A percentile compares a stretch with the other conserved stretches of the same genome.
Conservation (phyloP, 1,140 invertebrate genomes). For the Ditylenchus dipsaci region DNA sequence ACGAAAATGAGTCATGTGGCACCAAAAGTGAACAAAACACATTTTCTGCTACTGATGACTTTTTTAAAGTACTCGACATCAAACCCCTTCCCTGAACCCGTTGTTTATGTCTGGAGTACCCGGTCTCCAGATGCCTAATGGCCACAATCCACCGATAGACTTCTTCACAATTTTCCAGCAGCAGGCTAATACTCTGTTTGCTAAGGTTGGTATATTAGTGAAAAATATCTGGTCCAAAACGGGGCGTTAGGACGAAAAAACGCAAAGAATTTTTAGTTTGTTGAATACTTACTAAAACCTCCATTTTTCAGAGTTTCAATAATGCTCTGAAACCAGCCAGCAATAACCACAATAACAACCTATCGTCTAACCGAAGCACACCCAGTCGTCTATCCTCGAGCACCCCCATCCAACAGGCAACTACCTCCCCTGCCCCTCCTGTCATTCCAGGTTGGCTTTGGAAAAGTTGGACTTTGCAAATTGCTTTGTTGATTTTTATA, state of each 20-base stretch:
- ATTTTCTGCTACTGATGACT: neutral
- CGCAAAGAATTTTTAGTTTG: too few species aligned
- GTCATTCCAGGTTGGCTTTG: neutral
- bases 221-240: neutral
- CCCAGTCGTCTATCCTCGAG: neutral
- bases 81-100: neutral
- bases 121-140: neutral
- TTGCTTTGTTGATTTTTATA: too few species aligned
- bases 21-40: too few species aligned
- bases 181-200: neutral
- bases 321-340: neutral
- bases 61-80: neutral
- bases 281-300: neutral
- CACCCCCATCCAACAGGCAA: neutral
- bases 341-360: neutral
- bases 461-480: too few species aligned
- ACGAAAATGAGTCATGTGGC: too few species aligned
- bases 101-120: neutral
- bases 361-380: neutral
- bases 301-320: neutral
- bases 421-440: neutral
- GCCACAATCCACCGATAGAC: neutral
- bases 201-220: neutral
- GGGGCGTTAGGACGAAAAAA: too few species aligned
- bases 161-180: neutral